Conservation (phyloP, 1,140 invertebrate species). For the Lepidurus arcticus region DNA sequence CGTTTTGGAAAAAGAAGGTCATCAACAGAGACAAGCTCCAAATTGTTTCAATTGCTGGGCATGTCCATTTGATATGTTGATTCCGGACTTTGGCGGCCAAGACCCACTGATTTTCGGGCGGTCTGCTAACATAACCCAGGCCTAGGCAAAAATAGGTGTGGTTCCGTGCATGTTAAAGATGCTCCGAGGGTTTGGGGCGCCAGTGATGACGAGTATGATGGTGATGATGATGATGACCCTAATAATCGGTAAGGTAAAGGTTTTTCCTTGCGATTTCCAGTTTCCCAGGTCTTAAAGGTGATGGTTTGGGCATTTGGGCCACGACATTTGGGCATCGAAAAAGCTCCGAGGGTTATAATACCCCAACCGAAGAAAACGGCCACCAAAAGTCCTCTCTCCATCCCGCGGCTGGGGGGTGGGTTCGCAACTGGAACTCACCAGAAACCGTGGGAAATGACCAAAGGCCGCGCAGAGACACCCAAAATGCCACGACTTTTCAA, state of each 20-base stretch:
- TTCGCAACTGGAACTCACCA: background rate
- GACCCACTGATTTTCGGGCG: slow-evolving; percentile 3
- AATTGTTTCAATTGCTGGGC: slow-evolving; percentile 4
- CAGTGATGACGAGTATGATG: slow-evolving; percentile 9
- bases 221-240: slow-evolving; percentile 18
- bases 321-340: slow-evolving; percentile 1
- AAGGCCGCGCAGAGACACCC: slow-evolving; percentile 17
- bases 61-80: slow-evolving; percentile 19
- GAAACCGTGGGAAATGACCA: slow-evolving; percentile 21
- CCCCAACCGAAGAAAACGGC: no score
- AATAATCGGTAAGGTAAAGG: slow-evolving; percentile 6
- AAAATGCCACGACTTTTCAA: background rate
- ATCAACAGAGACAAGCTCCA: background rate
- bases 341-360: background rate
- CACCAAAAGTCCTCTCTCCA: background rate
- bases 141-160: background rate
- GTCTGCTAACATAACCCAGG: background rate
- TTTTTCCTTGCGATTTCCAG: background rate
- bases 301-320: no score
- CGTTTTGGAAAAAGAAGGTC: no score
- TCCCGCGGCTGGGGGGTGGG: background rate
- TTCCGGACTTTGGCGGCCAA: background rate
- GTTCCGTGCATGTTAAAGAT: background rate
- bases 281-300: background rate
- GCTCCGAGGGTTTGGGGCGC: background rate